Evolutionary conservation across 2,113 vertebrate genomes (phyloP), one percentile per base, ranked within the genome.

Genomic region (Thamnaconus septentrionalis): DNA sequence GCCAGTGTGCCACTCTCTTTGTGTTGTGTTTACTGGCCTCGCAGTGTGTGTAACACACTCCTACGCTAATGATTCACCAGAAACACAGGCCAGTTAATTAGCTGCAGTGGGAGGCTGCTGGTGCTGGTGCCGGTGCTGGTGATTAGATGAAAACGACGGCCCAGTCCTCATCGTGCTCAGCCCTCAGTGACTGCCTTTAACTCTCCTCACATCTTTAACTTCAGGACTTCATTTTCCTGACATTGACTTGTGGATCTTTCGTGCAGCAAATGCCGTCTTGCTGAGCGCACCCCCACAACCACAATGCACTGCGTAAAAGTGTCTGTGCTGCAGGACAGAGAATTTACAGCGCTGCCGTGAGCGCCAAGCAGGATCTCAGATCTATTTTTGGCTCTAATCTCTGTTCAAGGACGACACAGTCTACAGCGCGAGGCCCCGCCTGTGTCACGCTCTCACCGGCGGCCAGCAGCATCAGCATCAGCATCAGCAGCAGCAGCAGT

Each of bases 321-420:
- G 70, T 56, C 73, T 9, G 42, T 46, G 50, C 74, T 57, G 56
- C 41, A 55, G 64, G 58, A 71, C 53, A 41, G 11, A 49, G 58
- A 69, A 73, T 59, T 56, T 3, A 1, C 39, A 56, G 66, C 48
- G 48, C 41, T 59, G 11, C 55, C n/a, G 72, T 2, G 6, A 53
- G 53, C 1, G 5, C 31, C 31, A 56, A 73, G 61, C 56, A 61
- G 39, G 54, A 64, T 65, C 64, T 53, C 44, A 58, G 48, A 64
- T 81, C 73, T 86, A 83, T 84, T 78, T 78, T 69, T 51, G 48
- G 64, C 56, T 61, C 48, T 80, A 78, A 82, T 84, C 74, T 73
- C 58, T 51, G 63, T 71, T 64, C 56, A 69, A 73, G 71, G 74
- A 78, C 71, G 69, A 51, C 9, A 31, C 54, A 59, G 71, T 59